phyloP scores from a whole-genome alignment of 2,888 invertebrate species.

The Petrolisthes manimaculis region DNA sequence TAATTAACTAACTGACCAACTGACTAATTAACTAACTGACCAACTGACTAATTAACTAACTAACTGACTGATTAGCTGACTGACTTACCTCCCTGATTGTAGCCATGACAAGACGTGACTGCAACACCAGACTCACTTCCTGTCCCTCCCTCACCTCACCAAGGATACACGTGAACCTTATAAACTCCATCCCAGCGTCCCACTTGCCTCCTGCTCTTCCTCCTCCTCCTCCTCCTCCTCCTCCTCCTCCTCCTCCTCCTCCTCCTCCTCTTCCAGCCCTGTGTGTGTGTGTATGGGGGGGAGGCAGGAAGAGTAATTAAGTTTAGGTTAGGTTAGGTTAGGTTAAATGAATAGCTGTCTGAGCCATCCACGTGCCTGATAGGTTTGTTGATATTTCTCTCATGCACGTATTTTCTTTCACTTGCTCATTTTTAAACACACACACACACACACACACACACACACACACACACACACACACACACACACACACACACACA shows the following conservation, averaged over 20 bases:
- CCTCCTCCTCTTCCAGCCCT: neutral
- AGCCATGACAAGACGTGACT: neutral
- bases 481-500: conserved; percentile 5
- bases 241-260: no score
- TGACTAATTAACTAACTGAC: no score
- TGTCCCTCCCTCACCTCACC: neutral
- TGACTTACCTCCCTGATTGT: neutral
- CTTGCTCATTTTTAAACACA: neutral
- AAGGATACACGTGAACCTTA: neutral
- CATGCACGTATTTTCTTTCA: neutral
- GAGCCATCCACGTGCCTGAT: neutral
- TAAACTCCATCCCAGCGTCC: neutral
- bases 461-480: conserved; percentile 16
- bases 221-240: no score
- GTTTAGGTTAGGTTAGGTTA: neutral
- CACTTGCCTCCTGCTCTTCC: neutral
- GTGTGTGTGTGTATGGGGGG: neutral
- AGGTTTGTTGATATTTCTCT: neutral
- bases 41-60: no score
- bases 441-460: conserved; percentile 1
- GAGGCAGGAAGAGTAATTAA: neutral
- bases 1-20: no score
- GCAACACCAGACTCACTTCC: neutral
- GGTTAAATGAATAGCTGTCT: neutral
- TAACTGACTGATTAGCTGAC: no score